phyloP scores from a whole-genome alignment of 2,888 invertebrate genomes.

The Cosmorhoe ocellata region DNA sequence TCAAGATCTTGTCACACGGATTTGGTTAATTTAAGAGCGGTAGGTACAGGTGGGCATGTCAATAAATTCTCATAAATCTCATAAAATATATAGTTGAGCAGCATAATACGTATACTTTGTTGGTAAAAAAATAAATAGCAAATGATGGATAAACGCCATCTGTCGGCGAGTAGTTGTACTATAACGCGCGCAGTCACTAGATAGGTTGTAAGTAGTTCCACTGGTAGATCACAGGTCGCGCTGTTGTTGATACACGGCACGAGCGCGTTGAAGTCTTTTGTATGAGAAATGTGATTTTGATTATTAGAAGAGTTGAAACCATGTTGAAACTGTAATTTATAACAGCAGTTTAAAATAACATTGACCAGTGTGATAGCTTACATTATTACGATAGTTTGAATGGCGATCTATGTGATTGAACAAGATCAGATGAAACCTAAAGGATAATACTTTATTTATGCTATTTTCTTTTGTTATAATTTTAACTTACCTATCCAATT shows the following conservation, averaged over 20 bases:
- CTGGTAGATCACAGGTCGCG: constrained; percentile 45
- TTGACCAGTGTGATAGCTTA: no score
- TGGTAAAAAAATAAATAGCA: no score
- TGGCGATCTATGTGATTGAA: no score
- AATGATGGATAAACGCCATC: constrained; percentile 43
- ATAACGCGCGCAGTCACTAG: no score
- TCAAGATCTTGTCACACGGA: constrained; percentile 34
- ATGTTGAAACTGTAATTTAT: not conserved
- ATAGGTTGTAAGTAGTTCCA: constrained; percentile 22
- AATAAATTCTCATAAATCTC: not conserved
- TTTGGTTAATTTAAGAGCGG: not conserved
- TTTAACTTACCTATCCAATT: no score
- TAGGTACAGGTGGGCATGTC: not conserved
- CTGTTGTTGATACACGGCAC: not conserved
- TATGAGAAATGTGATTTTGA: constrained; percentile 21
- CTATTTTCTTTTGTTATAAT: no score
- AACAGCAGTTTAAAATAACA: not conserved
- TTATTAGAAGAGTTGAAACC: not conserved
- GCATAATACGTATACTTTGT: no score
- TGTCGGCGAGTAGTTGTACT: constrained; percentile 39
- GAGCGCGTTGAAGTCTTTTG: constrained; percentile 63
- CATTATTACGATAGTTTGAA: no score
- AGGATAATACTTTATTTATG: no score
- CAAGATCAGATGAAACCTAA: no score
- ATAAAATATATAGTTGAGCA: no score